These are phyloP conservation scores for Agrochola lota DNA, from an alignment of 2,888 invertebrate species.

Conservation along the genomic window DNA sequence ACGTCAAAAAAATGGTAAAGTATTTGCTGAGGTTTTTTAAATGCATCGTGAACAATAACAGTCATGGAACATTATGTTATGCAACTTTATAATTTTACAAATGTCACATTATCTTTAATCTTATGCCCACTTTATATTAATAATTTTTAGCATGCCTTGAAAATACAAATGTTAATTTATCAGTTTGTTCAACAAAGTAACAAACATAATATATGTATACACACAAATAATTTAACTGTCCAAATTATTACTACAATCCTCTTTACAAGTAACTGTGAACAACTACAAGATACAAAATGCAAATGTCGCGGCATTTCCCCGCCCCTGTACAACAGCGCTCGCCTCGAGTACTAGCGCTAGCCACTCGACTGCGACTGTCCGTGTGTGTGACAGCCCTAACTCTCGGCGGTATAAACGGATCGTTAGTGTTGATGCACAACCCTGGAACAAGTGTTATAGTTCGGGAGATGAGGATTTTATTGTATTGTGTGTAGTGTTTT, in stretches of 20 bases:
- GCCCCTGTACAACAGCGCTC: slow-evolving; percentile 32
- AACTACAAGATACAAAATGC: slow-evolving; percentile 61
- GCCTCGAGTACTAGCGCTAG: slow-evolving; percentile 46
- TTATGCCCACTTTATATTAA: neutral
- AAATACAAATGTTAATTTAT: neutral
- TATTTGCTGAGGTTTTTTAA: neutral
- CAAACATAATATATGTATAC: neutral
- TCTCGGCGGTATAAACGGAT: slow-evolving; percentile 53
- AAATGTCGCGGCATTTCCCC: slow-evolving; percentile 52
- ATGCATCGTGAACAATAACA: neutral
- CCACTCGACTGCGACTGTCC: slow-evolving; percentile 56
- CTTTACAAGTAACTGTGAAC: slow-evolving; percentile 29
- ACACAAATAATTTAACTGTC: neutral
- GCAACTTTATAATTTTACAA: no score
- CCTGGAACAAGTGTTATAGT: slow-evolving; percentile 33
- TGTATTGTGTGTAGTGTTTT: neutral
- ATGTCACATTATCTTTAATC: neutral
- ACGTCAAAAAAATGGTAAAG: neutral
- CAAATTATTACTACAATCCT: slow-evolving; percentile 11
- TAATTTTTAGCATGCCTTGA: neutral
- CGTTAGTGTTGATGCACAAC: slow-evolving; percentile 58
- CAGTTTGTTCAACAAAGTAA: neutral
- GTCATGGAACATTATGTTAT: neutral
- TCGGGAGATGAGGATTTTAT: neutral
- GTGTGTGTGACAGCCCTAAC: slow-evolving; percentile 63